phyloP scores from a whole-genome alignment of 2,888 invertebrate species.

The Deilephila elpenor region DNA sequence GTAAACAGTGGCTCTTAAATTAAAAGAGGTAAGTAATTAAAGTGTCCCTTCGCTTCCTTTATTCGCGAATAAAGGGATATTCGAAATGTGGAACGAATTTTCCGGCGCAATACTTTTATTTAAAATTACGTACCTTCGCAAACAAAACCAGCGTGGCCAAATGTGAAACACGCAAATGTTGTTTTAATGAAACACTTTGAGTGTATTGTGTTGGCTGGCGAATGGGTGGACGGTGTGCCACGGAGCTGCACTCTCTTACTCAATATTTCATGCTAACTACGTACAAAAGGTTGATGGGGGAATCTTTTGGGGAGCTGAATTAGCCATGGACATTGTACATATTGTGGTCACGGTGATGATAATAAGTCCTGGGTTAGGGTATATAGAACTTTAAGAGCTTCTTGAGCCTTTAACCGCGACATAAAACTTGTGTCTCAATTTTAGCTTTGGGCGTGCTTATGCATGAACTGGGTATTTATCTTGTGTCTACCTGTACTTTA shows the following conservation, averaged over 20 bases:
- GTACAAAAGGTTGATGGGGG: too few species aligned
- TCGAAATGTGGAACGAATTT: slow-evolving; percentile 1
- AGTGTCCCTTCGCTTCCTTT: slow-evolving; percentile 3
- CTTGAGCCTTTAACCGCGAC: too few species aligned
- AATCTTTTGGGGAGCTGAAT: too few species aligned
- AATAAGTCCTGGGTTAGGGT: too few species aligned
- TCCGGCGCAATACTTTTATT: slow-evolving; percentile 4
- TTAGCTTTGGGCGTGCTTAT: too few species aligned
- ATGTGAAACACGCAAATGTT: slow-evolving; percentile 30
- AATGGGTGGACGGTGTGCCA: not conserved
- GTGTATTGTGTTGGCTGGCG: slow-evolving; percentile 4
- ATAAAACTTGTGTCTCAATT: too few species aligned
- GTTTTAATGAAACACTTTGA: slow-evolving; percentile 24
- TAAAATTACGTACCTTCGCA: slow-evolving; percentile 3
- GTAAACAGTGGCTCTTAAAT: not conserved
- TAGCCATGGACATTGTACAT: too few species aligned
- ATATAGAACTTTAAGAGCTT: too few species aligned
- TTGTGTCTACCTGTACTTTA: too few species aligned
- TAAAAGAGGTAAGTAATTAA: slow-evolving; percentile 6
- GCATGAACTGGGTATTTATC: too few species aligned
- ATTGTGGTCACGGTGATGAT: too few species aligned
- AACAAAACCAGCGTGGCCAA: slow-evolving; percentile 18
- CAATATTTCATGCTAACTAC: not conserved
- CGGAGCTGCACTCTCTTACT: slow-evolving; percentile 10
- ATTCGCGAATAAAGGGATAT: not conserved